A percentile compares a stretch with the other conserved stretches of the same genome.
phyloP scores from a whole-genome alignment of 2,797 vertebrate species.

The Knipowitschia caucasica region DNA sequence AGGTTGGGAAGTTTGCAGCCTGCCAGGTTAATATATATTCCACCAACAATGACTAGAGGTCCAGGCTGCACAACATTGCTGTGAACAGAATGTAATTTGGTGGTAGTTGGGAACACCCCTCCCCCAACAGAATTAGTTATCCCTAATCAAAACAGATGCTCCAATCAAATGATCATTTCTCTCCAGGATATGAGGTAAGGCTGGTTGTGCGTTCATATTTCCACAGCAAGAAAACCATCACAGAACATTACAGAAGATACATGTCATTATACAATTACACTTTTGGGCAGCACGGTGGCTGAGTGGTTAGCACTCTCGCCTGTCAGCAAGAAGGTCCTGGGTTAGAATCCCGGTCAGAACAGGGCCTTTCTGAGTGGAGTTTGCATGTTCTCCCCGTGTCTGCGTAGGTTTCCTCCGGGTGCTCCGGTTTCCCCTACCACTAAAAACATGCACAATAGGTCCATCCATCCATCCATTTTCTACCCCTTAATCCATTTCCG shows the following conservation, averaged over 20 bases:
- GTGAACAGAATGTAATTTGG: slow-evolving; percentile 56
- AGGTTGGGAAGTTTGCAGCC: slow-evolving; percentile 77
- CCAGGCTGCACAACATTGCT: slow-evolving; percentile 61
- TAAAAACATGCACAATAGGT: too few species aligned
- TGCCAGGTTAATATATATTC: slow-evolving; percentile 74
- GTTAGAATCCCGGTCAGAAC: too few species aligned
- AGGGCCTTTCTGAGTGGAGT: too few species aligned
- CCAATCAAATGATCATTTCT: slow-evolving; percentile 41
- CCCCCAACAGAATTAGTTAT: slow-evolving; percentile 38
- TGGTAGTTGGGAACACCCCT: slow-evolving; percentile 48
- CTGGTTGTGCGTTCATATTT: slow-evolving; percentile 36
- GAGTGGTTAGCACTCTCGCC: too few species aligned
- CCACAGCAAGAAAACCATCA: slow-evolving; percentile 13
- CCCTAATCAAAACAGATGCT: slow-evolving; percentile 49
- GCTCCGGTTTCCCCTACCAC: too few species aligned
- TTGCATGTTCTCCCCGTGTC: too few species aligned
- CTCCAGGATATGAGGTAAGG: slow-evolving; percentile 20
- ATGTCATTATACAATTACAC: background rate
- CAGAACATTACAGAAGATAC: background rate
- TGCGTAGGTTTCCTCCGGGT: too few species aligned
- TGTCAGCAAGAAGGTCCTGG: too few species aligned
- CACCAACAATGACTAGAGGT: slow-evolving; percentile 64
- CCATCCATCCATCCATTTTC: too few species aligned
- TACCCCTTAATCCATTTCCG: too few species aligned
- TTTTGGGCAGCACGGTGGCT: too few species aligned